A percentile compares a stretch with the other conserved stretches of the same genome.
phyloP scores from a whole-genome alignment of 2,113 vertebrate species.

The Thryonomys swinderianus region DNA sequence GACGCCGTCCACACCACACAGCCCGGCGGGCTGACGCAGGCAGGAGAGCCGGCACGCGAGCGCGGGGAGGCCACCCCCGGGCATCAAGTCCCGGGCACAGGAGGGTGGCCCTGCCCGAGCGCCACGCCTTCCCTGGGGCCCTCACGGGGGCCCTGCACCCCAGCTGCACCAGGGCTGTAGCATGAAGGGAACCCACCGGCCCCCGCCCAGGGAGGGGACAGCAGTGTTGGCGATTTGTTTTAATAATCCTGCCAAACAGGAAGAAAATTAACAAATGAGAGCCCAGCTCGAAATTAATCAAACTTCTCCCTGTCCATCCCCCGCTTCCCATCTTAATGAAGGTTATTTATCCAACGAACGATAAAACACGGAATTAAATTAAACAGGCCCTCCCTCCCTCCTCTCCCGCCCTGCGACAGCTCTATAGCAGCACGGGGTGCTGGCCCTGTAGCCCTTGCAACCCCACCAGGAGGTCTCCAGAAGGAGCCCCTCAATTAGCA shows the following conservation, averaged over 20 bases:
- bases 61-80: too few relatives aligned
- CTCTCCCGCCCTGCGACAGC: slow-evolving; percentile 17
- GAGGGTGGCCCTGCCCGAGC: neutral
- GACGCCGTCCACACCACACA: too few relatives aligned
- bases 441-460: neutral
- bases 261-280: slow-evolving; percentile 82
- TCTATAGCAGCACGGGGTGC: neutral
- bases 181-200: neutral
- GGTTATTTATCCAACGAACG: slow-evolving; percentile 80
- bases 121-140: neutral
- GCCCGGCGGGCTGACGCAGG: too few relatives aligned
- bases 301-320: slow-evolving; percentile 74
- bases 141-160: neutral
- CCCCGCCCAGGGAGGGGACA: neutral
- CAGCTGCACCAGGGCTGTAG: neutral
- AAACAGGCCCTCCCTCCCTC: slow-evolving; percentile 13
- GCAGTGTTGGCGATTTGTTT: slow-evolving; percentile 74
- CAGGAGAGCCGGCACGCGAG: neutral
- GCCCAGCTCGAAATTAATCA: slow-evolving; percentile 81
- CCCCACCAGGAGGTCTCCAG: neutral
- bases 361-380: slow-evolving; percentile 64
- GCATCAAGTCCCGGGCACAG: neutral
- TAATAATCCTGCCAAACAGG: slow-evolving; percentile 79
- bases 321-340: slow-evolving; percentile 76
- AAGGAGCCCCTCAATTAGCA: neutral